Percentiles rank a stretch among this genome's conserved stretches.
phyloP scores from a whole-genome alignment of 2,888 invertebrate genomes.

The Brassicogethes aeneus region DNA sequence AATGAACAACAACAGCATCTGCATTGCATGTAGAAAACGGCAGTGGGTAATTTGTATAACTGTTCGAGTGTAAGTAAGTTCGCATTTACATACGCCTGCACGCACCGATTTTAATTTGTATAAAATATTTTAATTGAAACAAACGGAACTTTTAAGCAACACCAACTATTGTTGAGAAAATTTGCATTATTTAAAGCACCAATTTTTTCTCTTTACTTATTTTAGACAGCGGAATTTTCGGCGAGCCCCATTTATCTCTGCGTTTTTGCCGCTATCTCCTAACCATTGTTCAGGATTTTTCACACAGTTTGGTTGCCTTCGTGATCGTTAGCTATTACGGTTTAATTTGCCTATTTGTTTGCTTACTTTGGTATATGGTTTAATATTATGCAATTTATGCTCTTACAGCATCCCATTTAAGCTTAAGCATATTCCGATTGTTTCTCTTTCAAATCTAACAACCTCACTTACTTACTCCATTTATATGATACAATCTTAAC shows the following conservation, averaged over 20 bases:
- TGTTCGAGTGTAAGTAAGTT: slow-evolving; percentile 1
- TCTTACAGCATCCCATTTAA: no score
- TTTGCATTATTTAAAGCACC: not conserved
- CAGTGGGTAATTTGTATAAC: slow-evolving; percentile 1
- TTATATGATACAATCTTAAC: no score
- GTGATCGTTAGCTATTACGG: no score
- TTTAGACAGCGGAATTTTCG: not conserved
- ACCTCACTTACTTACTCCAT: no score
- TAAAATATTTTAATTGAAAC: not conserved
- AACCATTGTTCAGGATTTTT: no score
- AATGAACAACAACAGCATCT: slow-evolving; percentile 3
- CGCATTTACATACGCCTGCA: not conserved
- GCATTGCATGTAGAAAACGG: slow-evolving; percentile 2
- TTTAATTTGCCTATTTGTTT: no score
- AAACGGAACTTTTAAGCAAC: not conserved
- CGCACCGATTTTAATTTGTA: not conserved
- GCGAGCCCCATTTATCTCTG: not conserved
- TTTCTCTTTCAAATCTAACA: no score
- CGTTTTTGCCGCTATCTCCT: no score
- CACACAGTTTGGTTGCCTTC: no score
- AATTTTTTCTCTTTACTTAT: not conserved
- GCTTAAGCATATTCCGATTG: no score
- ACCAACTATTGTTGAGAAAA: not conserved
- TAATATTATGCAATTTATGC: no score
- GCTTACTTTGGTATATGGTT: no score